phyloP scores from a whole-genome alignment of 2,888 invertebrate genomes.

The Pammene fasciana region DNA sequence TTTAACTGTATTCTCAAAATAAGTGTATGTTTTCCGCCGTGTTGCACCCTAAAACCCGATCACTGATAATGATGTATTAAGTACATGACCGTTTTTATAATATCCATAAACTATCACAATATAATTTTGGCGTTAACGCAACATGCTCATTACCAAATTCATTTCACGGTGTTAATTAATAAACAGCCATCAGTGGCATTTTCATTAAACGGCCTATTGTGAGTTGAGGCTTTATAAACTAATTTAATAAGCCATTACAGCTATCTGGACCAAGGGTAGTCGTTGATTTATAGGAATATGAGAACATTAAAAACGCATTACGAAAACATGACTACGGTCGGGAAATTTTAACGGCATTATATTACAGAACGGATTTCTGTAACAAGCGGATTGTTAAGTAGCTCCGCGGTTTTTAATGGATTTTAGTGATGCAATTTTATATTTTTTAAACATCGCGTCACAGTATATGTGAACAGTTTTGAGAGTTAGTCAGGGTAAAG shows the following conservation, averaged over 20 bases:
- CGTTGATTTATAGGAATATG: slow-evolving; percentile 82
- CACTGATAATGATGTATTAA: no score
- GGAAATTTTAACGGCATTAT: slow-evolving; percentile 75
- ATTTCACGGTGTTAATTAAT: slow-evolving; percentile 52
- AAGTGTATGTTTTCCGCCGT: no score
- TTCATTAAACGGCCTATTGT: slow-evolving; percentile 55
- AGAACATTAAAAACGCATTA: slow-evolving; percentile 84
- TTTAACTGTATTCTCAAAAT: no score
- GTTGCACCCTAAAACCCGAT: no score
- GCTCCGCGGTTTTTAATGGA: slow-evolving; percentile 22
- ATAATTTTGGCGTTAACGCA: neutral
- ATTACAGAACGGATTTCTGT: slow-evolving; percentile 68
- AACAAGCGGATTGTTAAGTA: slow-evolving; percentile 41
- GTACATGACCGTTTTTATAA: no score
- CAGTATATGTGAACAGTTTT: no score
- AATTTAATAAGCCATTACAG: slow-evolving; percentile 82
- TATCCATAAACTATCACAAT: no score
- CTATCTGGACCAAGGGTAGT: slow-evolving; percentile 80
- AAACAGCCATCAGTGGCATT: slow-evolving; percentile 48
- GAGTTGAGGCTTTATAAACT: slow-evolving; percentile 56
- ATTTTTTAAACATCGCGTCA: neutral
- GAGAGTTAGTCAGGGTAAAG: no score
- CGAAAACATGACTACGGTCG: slow-evolving; percentile 81
- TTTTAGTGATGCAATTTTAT: slow-evolving; percentile 9
- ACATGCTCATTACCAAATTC: slow-evolving; percentile 43